Conservation (phyloP, 2,797 vertebrate species). For the Enteromius trimaculatus region DNA sequence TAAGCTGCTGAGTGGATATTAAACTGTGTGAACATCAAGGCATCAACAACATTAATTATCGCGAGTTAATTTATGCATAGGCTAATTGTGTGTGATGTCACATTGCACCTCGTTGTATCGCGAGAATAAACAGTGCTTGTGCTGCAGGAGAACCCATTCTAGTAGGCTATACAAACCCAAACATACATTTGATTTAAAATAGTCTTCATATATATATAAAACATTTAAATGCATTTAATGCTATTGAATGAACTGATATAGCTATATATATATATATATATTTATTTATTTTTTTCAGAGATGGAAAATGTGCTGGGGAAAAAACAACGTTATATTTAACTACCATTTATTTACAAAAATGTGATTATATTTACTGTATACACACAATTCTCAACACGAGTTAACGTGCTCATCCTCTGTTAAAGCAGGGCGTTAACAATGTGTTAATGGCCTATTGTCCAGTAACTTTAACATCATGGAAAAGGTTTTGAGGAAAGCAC, state of each 20-base stretch:
- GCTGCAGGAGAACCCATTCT: background rate
- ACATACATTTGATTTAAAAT: background rate
- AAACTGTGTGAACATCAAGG: conserved; percentile 58
- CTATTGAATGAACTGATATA: background rate
- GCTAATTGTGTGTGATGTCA: conserved; percentile 61
- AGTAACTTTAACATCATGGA: background rate
- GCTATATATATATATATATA: no score
- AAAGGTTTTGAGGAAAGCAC: background rate
- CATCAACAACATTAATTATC: conserved; percentile 61
- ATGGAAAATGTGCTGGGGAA: background rate
- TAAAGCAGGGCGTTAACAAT: conserved; percentile 3
- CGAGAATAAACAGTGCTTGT: conserved; percentile 50
- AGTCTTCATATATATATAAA: no score
- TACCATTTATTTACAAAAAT: background rate
- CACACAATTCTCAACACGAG: background rate
- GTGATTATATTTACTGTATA: background rate
- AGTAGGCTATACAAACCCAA: no score
- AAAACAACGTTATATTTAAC: background rate
- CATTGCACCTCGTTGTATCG: conserved; percentile 53
- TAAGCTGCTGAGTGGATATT: conserved; percentile 43
- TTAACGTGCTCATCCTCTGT: background rate
- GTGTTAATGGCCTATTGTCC: background rate
- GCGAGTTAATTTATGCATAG: conserved; percentile 59
- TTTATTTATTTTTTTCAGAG: background rate
- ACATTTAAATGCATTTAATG: background rate